Evolutionary conservation across 2,797 vertebrate genomes (phyloP), one percentile per base, ranked within the genome.

Genomic region (Sparidentex hasta): DNA sequence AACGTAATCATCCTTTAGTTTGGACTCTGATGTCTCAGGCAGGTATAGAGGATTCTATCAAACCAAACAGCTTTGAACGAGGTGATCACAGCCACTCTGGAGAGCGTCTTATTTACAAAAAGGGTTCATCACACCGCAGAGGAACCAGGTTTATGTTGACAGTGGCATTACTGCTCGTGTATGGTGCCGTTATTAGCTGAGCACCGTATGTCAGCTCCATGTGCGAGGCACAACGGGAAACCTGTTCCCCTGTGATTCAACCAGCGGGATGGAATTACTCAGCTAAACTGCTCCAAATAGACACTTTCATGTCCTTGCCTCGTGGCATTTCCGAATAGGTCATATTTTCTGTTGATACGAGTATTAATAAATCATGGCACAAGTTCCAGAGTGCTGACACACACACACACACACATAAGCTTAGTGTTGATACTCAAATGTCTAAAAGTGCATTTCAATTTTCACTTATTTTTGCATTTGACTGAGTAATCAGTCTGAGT

Each of bases 231-330:
- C 90, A 48, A 71, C 50, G 50, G 80, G 87, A 87, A 58, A 52
- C 78, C 48, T 85, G 81, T 80, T 87, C 80, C 78, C 66, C 50
- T 76, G 73, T 70, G 81, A 92, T 83, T 80, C 68, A 88, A 71
- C 58, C 88, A 92, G 90, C 66, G 41, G 89, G 87, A 64, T 58
- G 50, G 70, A 88, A 87, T 71, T 82, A 87, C 61, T 84, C 59
- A n/a, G 77, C 68, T 72, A 76, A 87, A 67, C 58, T 29, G 61
- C 57, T 83, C 47, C 51, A 87, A 94, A 93, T 75, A 90, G 84
- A 90, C 81, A 47, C 76, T 86, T 89, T 91, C 47, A 78, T 82
- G 27, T 43, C 43, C 17, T 23, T 76, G 78, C 72, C 78, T 89
- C 51, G 8, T 74, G 58, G 65, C 71, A 57, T 62, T 65, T 27